A percentile compares a stretch with the other conserved stretches of the same genome.
Evolutionary conservation across 1,140 invertebrate species (phyloP).

Genomic region (Nebria ingens): DNA sequence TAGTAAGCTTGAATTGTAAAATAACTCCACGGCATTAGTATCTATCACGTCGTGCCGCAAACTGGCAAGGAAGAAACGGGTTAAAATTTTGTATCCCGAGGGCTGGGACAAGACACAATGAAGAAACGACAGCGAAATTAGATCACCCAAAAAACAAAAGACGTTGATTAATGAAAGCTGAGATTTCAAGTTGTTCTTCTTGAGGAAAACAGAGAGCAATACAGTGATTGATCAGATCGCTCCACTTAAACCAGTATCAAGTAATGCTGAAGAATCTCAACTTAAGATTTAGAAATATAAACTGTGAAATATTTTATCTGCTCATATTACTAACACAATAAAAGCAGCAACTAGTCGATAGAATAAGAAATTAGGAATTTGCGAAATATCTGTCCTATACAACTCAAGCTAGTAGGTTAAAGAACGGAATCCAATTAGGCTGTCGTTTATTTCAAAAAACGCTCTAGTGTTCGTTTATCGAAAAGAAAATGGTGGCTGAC

Average conservation of each 20-base stretch:
- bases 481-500: background rate
- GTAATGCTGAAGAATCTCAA: background rate
- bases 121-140: background rate
- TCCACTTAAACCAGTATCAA: background rate
- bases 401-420: background rate
- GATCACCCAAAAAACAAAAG: background rate
- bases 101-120: background rate
- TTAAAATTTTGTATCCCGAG: background rate
- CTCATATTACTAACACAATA: too few species aligned
- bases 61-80: too few species aligned
- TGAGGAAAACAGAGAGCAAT: too few species aligned
- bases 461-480: background rate
- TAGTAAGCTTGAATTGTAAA: too few species aligned
- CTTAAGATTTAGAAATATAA: too few species aligned
- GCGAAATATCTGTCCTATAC: background rate
- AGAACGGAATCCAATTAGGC: background rate
- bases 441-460: background rate
- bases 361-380: background rate
- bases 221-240: background rate
- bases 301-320: too few species aligned
- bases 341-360: background rate
- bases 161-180: background rate
- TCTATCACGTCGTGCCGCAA: too few species aligned
- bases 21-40: too few species aligned
- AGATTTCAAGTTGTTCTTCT: background rate